phyloP scores from a whole-genome alignment of 2,797 vertebrate species.

The Spheniscus humboldti region DNA sequence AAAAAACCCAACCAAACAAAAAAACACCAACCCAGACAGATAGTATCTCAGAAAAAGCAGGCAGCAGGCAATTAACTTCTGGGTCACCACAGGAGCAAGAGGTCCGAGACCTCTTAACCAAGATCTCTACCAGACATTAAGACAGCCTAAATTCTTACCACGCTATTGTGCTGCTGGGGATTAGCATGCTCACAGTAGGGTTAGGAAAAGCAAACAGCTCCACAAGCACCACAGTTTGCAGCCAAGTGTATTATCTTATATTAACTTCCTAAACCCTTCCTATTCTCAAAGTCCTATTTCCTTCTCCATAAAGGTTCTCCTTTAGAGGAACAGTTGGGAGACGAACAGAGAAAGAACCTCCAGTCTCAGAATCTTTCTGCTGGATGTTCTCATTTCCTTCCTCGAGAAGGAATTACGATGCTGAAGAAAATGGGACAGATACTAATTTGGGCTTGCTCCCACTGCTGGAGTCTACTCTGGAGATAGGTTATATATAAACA shows the following conservation, averaged over 20 bases:
- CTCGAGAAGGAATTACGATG: neutral
- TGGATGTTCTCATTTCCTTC: constrained; percentile 18
- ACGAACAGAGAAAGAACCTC: neutral
- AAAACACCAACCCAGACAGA: neutral
- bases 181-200: neutral
- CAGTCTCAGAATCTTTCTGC: neutral
- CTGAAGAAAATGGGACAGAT: constrained; percentile 42
- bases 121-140: neutral
- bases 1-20: neutral
- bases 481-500: neutral
- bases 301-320: neutral
- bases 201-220: neutral
- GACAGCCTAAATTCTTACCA: neutral
- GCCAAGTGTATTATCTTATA: neutral
- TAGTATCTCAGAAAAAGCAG: neutral
- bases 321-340: neutral
- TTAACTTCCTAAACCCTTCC: neutral
- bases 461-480: constrained; percentile 10
- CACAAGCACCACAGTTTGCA: neutral
- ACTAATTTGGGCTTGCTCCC: constrained; percentile 39
- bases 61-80: neutral
- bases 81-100: neutral
- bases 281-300: neutral
- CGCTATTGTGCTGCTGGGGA: neutral
- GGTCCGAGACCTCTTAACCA: neutral